phyloP scores from a whole-genome alignment of 2,797 vertebrate genomes.

The Argya squamiceps region DNA sequence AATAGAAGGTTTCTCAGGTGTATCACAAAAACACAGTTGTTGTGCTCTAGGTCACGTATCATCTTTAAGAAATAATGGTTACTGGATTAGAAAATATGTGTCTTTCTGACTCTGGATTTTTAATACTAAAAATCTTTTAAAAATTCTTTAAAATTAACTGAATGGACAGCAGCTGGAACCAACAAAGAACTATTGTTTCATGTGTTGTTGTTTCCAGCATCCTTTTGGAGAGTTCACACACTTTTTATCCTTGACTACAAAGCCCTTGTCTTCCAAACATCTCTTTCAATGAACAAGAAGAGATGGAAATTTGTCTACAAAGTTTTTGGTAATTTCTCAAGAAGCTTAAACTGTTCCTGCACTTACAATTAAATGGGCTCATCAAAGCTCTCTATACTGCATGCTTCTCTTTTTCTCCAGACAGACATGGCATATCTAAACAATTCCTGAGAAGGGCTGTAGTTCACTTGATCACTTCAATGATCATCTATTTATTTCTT shows the following conservation, averaged over 20 bases:
- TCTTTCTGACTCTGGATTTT: background rate
- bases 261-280: background rate
- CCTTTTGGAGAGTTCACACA: background rate
- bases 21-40: background rate
- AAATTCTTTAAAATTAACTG: constrained; percentile 17
- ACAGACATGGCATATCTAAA: background rate
- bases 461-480: background rate
- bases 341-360: background rate
- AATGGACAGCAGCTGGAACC: background rate
- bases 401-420: background rate
- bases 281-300: constrained; percentile 4
- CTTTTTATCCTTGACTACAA: background rate
- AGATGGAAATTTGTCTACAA: background rate
- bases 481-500: constrained; percentile 16
- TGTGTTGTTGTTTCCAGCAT: background rate
- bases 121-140: background rate
- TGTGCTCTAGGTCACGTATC: background rate
- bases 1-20: background rate
- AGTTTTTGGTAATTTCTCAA: background rate
- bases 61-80: background rate
- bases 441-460: background rate
- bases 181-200: background rate
- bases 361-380: background rate
- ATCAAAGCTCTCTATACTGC: background rate
- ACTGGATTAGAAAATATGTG: background rate